phyloP scores from a whole-genome alignment of 2,888 invertebrate species.

The Agriopis marginaria region DNA sequence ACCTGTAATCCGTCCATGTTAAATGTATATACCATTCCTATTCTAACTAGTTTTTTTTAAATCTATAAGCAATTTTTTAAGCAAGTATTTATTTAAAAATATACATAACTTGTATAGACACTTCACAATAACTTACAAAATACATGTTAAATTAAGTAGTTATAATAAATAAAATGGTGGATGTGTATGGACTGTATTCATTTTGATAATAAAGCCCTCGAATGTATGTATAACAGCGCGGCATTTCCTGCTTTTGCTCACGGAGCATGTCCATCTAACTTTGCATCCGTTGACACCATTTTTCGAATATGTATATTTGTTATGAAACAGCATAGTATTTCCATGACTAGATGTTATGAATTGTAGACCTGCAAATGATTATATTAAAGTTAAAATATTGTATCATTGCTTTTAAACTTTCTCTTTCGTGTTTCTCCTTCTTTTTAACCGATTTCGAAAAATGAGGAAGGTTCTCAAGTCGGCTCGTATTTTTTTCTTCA shows the following conservation, averaged over 20 bases:
- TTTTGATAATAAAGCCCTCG: constrained; percentile 16
- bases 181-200: constrained; percentile 16
- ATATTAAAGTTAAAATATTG: neutral
- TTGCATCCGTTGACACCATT: neutral
- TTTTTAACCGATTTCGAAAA: no score
- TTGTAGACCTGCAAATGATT: constrained; percentile 6
- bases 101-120: no score
- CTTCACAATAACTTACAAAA: no score
- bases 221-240: constrained; percentile 16
- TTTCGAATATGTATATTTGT: constrained; percentile 15
- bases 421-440: no score
- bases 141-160: neutral
- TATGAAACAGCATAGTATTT: constrained; percentile 7
- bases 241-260: constrained; percentile 14
- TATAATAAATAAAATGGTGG: constrained; percentile 2
- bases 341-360: constrained; percentile 13
- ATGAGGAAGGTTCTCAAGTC: no score
- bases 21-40: no score
- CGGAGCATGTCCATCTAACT: constrained; percentile 26
- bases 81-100: no score
- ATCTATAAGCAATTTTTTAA: no score
- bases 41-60: no score
- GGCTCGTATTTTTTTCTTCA: no score
- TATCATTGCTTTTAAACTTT: neutral
- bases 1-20: no score